phyloP scores from a whole-genome alignment of 1,140 invertebrate species.

The Chrysomallon squamiferum region DNA sequence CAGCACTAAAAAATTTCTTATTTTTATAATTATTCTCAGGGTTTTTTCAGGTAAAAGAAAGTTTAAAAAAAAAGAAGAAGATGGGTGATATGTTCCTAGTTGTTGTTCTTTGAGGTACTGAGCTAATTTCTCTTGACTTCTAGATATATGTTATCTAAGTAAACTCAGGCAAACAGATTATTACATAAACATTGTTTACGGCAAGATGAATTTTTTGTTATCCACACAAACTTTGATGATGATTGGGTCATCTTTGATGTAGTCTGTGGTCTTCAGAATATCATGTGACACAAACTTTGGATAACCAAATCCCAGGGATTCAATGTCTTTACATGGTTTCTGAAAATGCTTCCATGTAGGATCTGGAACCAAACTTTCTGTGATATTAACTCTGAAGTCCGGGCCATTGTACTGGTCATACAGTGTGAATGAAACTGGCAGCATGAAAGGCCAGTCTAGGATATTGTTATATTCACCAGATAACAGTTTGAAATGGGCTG shows the following conservation, averaged over 20 bases:
- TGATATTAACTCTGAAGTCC: constrained; percentile 77
- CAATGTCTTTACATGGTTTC: constrained; percentile 85
- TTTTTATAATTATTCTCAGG: too few relatives aligned
- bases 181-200: too few relatives aligned
- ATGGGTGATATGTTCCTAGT: too few relatives aligned
- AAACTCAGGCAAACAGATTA: too few relatives aligned
- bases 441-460: constrained; percentile 92
- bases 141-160: too few relatives aligned
- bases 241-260: constrained; percentile 89
- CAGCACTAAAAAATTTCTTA: too few relatives aligned
- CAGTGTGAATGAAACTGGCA: constrained; percentile 91
- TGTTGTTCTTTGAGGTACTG: too few relatives aligned
- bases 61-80: too few relatives aligned
- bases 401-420: constrained; percentile 86
- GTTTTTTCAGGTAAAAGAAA: too few relatives aligned
- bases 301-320: constrained; percentile 90
- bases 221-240: constrained; percentile 93
- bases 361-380: constrained; percentile 92
- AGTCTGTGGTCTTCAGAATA: constrained; percentile 86
- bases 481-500: constrained; percentile 92
- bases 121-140: too few relatives aligned
- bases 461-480: constrained; percentile 94
- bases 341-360: constrained; percentile 96
- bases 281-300: constrained; percentile 93
- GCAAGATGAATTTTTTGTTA: constrained; percentile 62